Conservation (phyloP, 1,140 invertebrate genomes). For the Drosophila oshimai region DNA sequence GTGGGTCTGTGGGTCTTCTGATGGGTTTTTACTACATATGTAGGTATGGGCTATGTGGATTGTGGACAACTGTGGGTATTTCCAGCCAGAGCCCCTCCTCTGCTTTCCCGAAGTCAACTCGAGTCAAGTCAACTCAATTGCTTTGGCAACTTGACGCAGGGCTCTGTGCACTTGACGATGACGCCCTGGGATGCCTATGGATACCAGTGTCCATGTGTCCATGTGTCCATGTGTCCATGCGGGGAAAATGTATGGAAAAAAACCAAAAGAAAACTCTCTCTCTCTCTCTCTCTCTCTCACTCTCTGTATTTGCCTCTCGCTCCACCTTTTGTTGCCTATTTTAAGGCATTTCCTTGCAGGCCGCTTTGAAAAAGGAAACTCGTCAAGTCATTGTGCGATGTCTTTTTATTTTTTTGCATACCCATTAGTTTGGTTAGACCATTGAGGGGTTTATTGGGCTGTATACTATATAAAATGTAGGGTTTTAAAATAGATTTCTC, state of each 20-base stretch:
- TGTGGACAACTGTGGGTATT: no score
- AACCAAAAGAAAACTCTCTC: constrained; percentile 6
- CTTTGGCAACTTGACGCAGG: constrained; percentile 52
- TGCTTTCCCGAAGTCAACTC: constrained; percentile 18
- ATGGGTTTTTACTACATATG: no score
- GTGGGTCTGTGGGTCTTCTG: no score
- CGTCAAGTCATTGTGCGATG: constrained; percentile 27
- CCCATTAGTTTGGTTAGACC: not conserved
- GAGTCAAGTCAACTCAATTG: constrained; percentile 46
- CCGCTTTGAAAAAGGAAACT: constrained; percentile 41
- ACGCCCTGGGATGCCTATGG: constrained; percentile 27
- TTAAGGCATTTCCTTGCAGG: constrained; percentile 39
- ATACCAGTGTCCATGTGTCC: constrained; percentile 4
- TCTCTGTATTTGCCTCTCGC: not conserved
- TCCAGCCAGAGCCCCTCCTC: not conserved
- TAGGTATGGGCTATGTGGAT: no score
- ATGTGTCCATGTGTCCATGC: no score
- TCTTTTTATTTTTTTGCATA: constrained; percentile 1
- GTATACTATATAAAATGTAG: not conserved
- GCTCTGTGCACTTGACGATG: constrained; percentile 48
- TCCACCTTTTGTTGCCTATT: constrained; percentile 28
- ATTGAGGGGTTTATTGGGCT: not conserved
- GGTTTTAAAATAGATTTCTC: no score
- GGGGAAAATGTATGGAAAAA: not conserved
- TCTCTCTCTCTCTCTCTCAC: not conserved